A percentile compares a stretch with the other conserved stretches of the same genome.
These are phyloP conservation scores for Xenotilapia caudafasciata DNA, from an alignment of 2,113 vertebrate genomes.

Conservation along the genomic window DNA sequence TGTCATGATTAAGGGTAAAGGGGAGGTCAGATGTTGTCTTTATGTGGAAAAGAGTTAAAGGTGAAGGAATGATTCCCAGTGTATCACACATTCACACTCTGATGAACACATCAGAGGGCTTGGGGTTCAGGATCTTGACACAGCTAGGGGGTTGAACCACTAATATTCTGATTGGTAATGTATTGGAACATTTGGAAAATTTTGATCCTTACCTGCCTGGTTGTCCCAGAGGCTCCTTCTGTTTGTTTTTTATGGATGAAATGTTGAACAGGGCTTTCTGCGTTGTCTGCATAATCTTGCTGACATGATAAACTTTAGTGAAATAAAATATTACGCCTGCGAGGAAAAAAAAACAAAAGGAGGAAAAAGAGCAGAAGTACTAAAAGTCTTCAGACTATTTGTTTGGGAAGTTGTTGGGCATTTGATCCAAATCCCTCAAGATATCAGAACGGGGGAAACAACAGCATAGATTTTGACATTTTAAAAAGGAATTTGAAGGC, in stretches of 20 bases:
- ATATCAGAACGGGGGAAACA: background rate
- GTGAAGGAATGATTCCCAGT: background rate
- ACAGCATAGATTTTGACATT: background rate
- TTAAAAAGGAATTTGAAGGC: background rate
- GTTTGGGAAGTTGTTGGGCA: background rate
- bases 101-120: background rate
- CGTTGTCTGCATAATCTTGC: background rate
- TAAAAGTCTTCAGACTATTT: background rate
- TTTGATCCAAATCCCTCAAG: background rate
- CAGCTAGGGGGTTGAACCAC: background rate
- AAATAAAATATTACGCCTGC: background rate
- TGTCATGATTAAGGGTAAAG: background rate
- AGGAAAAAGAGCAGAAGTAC: background rate
- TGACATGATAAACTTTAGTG: background rate
- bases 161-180: background rate
- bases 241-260: background rate
- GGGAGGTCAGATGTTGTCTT: background rate
- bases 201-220: background rate
- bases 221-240: background rate
- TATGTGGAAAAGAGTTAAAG: background rate
- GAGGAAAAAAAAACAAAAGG: background rate
- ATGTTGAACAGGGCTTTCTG: background rate
- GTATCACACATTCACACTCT: background rate
- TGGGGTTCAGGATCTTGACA: background rate
- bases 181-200: background rate